phyloP scores from a whole-genome alignment of 2,797 vertebrate species.

The Echiichthys vipera region DNA sequence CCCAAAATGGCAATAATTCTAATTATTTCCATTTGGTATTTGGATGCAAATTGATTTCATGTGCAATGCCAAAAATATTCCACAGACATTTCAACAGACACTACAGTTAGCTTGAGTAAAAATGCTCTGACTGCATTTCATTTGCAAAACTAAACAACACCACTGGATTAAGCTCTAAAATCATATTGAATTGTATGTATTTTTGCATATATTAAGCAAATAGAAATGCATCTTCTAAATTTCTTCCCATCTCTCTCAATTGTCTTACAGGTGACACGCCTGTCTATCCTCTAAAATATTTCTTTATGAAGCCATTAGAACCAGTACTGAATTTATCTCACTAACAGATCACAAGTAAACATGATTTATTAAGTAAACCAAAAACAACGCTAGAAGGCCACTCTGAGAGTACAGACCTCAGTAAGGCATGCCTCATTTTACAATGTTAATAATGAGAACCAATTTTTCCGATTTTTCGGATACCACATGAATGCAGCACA shows the following conservation, averaged over 20 bases:
- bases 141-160: background rate
- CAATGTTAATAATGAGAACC: no score
- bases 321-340: no score
- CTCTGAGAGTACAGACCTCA: no score
- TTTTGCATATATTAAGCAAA: background rate
- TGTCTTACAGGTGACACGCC: no score
- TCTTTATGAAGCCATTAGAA: background rate
- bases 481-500: no score
- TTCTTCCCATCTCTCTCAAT: no score
- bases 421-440: no score
- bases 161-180: background rate
- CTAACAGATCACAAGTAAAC: background rate
- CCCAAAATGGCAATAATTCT: background rate
- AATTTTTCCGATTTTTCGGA: no score
- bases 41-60: background rate
- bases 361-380: background rate
- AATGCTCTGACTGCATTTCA: background rate
- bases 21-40: background rate
- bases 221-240: background rate
- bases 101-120: background rate
- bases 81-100: background rate
- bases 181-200: background rate
- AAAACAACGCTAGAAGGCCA: no score
- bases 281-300: background rate
- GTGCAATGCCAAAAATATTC: background rate